Percentiles rank a stretch among this genome's conserved stretches.
phyloP scores from a whole-genome alignment of 2,888 invertebrate species.

The Cephus pulcher region DNA sequence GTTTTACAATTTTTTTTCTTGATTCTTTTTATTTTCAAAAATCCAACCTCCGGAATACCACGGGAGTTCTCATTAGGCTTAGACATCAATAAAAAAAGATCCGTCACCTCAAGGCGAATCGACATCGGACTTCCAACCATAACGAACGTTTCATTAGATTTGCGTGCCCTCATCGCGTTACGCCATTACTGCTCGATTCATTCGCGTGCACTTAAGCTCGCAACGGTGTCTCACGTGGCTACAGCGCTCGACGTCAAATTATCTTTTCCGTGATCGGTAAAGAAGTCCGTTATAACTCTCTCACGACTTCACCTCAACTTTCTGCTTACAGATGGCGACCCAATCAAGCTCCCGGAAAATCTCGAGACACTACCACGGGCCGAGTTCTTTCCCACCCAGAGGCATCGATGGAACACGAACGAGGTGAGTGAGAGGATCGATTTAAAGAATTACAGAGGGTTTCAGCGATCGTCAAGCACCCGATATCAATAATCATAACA shows the following conservation, averaged over 20 bases:
- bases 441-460: background rate
- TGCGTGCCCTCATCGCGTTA: background rate
- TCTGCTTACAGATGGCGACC: slow-evolving; percentile 80
- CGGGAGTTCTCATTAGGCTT: background rate
- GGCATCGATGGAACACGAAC: slow-evolving; percentile 99
- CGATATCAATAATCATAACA: background rate
- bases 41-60: background rate
- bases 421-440: slow-evolving; percentile 76
- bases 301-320: background rate
- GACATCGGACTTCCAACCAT: background rate
- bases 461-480: background rate
- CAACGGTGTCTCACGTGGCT: background rate
- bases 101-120: background rate
- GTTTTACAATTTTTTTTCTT: background rate
- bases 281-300: background rate
- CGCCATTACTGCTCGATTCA: background rate
- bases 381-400: slow-evolving; percentile 93
- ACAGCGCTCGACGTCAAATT: background rate
- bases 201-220: background rate
- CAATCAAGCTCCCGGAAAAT: slow-evolving; percentile 94
- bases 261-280: background rate
- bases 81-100: background rate
- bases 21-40: background rate
- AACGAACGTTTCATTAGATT: background rate
- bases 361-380: slow-evolving; percentile 94